Evolutionary conservation across 1,140 invertebrate genomes (phyloP), one percentile per base, ranked within the genome.

Genomic region (Branchinecta lindahli): DNA sequence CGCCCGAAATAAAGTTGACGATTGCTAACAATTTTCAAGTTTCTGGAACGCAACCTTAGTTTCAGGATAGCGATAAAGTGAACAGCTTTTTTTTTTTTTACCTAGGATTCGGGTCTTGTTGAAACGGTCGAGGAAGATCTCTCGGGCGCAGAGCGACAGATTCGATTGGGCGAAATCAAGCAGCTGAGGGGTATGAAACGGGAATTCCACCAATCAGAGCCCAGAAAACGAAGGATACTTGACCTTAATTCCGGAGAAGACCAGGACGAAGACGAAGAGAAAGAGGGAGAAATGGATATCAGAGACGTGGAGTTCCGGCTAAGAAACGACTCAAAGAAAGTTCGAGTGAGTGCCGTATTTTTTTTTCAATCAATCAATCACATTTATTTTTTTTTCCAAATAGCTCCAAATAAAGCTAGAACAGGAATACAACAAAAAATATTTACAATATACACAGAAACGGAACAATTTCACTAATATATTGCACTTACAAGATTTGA

Each of bases 231-330:
- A 44, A 92, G 90, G 77, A 80, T 90, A 66, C 82, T 96, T 0
- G 75, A 79, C 71, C 78, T 77, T 69, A 74, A 76, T 45, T 74
- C 74, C 18, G 81, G 85, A 45, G 78, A 81, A 3, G 84, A 86
- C 46, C 79, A 84, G 7, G 81, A 84, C 47, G 81, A 84, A 9
- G 78, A 75, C 10, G 75, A 77, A 66, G 82, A 82, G 7, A 82
- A 84, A 68, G 82, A 82, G 9, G 72, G 76, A 45, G 80, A 81
- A 69, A 82, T 88, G 20, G 91, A 97, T 78, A 89, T 96, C 46
- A 86, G 90, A 74, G 93, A 97, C 78, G 84, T 98, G n/a, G 92
- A 96, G 78, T 92, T 92, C 80, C 81, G 90, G 45, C 82, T 94
- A 76, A 86, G 80, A 47, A 86, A 90, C 76, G 86, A 90, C 78